phyloP scores from a whole-genome alignment of 2,888 invertebrate species.

The Deilephila porcellus region DNA sequence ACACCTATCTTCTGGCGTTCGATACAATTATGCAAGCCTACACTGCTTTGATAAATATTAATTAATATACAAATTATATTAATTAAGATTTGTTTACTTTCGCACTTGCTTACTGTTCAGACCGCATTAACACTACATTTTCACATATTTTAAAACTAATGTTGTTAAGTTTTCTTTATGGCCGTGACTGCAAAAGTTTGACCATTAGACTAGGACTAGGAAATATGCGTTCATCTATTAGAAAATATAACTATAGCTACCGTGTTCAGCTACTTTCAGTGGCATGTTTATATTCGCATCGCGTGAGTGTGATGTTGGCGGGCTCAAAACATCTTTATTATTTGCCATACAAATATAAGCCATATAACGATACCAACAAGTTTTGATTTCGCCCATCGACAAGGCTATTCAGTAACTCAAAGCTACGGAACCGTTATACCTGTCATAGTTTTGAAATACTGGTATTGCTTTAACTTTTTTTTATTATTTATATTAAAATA shows the following conservation, averaged over 20 bases:
- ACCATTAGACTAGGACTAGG: slow-evolving; percentile 78
- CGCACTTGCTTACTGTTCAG: background rate
- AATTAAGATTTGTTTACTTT: background rate
- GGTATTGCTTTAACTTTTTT: slow-evolving; percentile 56
- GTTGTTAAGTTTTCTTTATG: slow-evolving; percentile 61
- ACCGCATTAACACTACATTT: slow-evolving; percentile 5
- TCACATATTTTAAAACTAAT: slow-evolving; percentile 59
- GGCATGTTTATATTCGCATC: slow-evolving; percentile 72
- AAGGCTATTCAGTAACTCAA: slow-evolving; percentile 47
- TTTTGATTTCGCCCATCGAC: slow-evolving; percentile 49
- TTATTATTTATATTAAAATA: slow-evolving; percentile 48
- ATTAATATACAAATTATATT: too few species aligned
- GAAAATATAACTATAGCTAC: slow-evolving; percentile 67
- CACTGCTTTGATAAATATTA: too few species aligned
- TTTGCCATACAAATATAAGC: slow-evolving; percentile 53
- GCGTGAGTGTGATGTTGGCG: slow-evolving; percentile 61
- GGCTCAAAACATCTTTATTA: slow-evolving; percentile 42
- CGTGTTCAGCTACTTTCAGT: slow-evolving; percentile 54
- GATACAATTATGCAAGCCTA: too few species aligned
- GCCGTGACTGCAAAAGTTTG: slow-evolving; percentile 70
- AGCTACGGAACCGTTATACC: slow-evolving; percentile 66
- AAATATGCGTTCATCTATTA: slow-evolving; percentile 80
- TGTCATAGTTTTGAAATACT: slow-evolving; percentile 70
- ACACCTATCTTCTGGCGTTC: too few species aligned
- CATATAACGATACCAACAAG: slow-evolving; percentile 52